Evolutionary conservation across 2,888 invertebrate genomes (phyloP), one percentile per base, ranked within the genome.

Genomic region (Uropetala carovei): DNA sequence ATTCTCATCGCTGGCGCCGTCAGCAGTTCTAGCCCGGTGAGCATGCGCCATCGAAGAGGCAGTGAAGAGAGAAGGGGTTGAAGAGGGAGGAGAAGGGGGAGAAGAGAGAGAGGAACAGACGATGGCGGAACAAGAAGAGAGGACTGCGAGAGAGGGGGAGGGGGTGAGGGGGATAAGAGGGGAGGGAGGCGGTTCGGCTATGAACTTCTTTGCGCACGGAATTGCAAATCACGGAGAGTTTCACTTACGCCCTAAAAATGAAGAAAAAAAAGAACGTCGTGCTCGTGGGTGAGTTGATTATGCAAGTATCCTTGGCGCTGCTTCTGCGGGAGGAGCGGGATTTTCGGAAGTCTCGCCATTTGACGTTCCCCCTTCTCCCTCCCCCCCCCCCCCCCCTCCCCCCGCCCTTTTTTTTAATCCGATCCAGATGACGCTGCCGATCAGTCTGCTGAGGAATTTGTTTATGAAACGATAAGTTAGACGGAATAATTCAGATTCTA

Each of bases 191-290:
- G 27, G 27, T 75, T 75, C 75, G 75, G 75, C 16, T 75, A 75
- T 75, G 75, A 27, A 75, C 75, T 75, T 27, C 75, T 75, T 75
- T 27, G 75, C 75, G 22, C 22, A 27, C 75, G 22, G 75, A 75
- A 75, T 75, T 75, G 75, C 75, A 75, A 75, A 75, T 75, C 75
- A 75, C 22, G 22, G 75, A 75, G 75, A 14, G 75, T 27, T 75
- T 75, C 75, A 27, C 75, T 75, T 75, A 27, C 16, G 68, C n/a
- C 18, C n/a, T 43, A 43, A 43, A 43, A 43, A 43, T n/a, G n/a
- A 43, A 43, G 5, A 5, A 43, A 43, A 5, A 43, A 43, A 43
- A 43, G 5, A 43, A 43, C 43, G 3, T 1, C 43, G 43, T 43
- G 43, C 43, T 43, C 43, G 43, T 43, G 43, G 43, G 43, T 43